These are phyloP conservation scores for Tringa solitaria DNA, from an alignment of 2,113 vertebrate genomes.

Conservation along the genomic window DNA sequence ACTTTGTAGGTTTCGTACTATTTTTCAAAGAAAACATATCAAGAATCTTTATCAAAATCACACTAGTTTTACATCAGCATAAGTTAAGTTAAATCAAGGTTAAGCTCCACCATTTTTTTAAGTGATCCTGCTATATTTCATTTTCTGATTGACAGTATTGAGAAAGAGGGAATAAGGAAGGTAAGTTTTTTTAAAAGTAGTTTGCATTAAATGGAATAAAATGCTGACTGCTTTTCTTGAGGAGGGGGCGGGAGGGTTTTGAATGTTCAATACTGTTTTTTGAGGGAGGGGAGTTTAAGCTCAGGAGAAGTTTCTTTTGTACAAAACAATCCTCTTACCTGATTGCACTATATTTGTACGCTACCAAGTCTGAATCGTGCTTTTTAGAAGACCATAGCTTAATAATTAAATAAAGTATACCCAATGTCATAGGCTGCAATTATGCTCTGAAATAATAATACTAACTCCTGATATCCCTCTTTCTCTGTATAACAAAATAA, in stretches of 20 bases:
- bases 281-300: not conserved
- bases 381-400: not conserved
- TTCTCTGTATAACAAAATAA: not conserved
- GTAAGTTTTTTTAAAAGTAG: not conserved
- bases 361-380: not conserved
- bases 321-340: not conserved
- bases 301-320: not conserved
- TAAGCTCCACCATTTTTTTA: not conserved
- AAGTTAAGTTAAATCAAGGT: not conserved
- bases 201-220: not conserved
- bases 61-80: not conserved
- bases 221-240: not conserved
- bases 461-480: not conserved
- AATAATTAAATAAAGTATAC: slow-evolving; percentile 23
- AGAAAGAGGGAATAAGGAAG: not conserved
- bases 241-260: not conserved
- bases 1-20: not conserved
- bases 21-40: not conserved
- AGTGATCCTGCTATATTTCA: not conserved
- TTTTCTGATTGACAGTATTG: slow-evolving; percentile 15
- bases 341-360: not conserved
- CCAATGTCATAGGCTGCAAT: not conserved
- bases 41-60: not conserved
- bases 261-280: not conserved
- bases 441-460: not conserved